Base-by-base conservation (phyloP, 2,797 vertebrate genomes). In the Euphonia xanthogaster region DNA sequence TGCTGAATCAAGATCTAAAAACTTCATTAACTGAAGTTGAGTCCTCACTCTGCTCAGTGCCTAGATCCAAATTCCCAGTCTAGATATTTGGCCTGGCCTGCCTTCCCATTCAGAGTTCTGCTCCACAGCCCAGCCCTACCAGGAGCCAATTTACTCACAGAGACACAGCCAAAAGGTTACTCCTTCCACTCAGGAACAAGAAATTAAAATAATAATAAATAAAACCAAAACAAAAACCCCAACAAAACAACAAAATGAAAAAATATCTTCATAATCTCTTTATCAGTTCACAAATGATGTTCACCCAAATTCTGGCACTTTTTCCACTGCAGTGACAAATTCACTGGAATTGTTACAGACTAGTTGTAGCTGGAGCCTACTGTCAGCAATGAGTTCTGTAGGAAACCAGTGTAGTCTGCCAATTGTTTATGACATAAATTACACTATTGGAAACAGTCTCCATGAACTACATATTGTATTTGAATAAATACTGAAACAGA, bases 401-500 rank as follows among this genome's bases (percentile, higher is more conserved):
- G 67, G 76, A 76, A 81, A 73, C 28, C 35, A 79, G 57, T 18
- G 21, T 10, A 51, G 37, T 65, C 44, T 86, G 63, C 51, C 76
- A 80, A 48, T 51, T 83, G 73, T 50, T 93, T 88, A 72, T 72
- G 40, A 62, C 47, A 91, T 12, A 70, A 86, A 94, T 72, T 24
- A 82, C 76, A 65, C n/a, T 91, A 63, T 85, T 84, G 80, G 37
- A 91, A 89, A 78, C 57, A 86, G 62, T 39, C 79, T 86, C 88
- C 65, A 44, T 74, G 60, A 63, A 63, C 27, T 76, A 67, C 65
- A 79, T 93, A 76, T 80, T 95, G 78, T 57, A 92, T 89, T 89
- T 91, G 24, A 92, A 94, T 93, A 92, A 93, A 88, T 71, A 93
- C 67, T 78, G 73, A 72, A 57, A 80, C 81, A 92, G 74, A 92